Conservation (phyloP, 2,113 vertebrate genomes). For the Coryphaenoides rupestris region DNA sequence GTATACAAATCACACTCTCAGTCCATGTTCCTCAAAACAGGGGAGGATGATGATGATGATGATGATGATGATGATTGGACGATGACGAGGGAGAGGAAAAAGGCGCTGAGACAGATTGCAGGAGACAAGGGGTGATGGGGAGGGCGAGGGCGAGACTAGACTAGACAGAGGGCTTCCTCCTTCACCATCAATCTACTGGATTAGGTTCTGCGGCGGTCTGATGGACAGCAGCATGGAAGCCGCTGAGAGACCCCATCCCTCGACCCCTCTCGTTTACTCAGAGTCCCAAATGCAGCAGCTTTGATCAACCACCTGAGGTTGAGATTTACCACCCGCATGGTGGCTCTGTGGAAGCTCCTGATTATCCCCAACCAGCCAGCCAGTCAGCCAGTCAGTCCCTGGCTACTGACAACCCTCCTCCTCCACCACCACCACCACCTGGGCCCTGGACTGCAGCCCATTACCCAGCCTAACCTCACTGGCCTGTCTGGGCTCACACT, state of each 20-base stretch:
- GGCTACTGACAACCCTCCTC: slow-evolving; percentile 24
- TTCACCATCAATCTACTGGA: slow-evolving; percentile 59
- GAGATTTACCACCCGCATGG: slow-evolving; percentile 64
- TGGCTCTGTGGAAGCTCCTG: slow-evolving; percentile 51
- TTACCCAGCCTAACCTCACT: slow-evolving; percentile 46
- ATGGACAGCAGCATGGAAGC: slow-evolving; percentile 32
- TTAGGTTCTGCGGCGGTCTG: slow-evolving; percentile 39
- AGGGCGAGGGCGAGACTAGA: no score
- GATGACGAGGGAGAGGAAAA: slow-evolving; percentile 1
- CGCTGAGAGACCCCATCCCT: no score
- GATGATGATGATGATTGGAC: no score
- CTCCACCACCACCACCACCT: neutral
- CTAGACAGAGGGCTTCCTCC: slow-evolving; percentile 34
- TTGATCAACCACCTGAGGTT: slow-evolving; percentile 69
- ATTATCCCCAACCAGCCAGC: slow-evolving; percentile 48
- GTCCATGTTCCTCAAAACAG: slow-evolving; percentile 57
- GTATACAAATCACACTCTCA: neutral
- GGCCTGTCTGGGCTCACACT: slow-evolving; percentile 38
- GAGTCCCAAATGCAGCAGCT: slow-evolving; percentile 60
- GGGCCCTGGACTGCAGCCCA: slow-evolving; percentile 32
- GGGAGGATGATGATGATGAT: neutral
- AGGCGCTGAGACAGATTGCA: slow-evolving; percentile 17
- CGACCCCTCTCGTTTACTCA: no score
- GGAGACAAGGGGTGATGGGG: slow-evolving; percentile 4
- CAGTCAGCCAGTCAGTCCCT: slow-evolving; percentile 40